Conservation (phyloP, 2,888 invertebrate genomes). For the Diarsia brunnea region DNA sequence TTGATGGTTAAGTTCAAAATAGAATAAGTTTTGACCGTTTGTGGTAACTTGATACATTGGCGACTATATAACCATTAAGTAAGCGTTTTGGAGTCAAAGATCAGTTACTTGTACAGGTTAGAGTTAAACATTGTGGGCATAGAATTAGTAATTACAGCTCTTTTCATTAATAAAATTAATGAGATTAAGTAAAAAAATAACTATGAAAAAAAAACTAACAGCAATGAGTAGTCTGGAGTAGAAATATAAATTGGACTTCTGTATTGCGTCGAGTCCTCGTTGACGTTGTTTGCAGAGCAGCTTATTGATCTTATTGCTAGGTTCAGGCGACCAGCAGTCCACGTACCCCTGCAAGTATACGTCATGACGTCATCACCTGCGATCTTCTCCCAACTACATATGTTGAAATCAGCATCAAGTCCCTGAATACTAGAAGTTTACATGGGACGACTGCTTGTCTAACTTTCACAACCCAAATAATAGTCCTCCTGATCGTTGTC, state of each 20-base stretch:
- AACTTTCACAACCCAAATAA: neutral
- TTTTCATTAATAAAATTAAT: neutral
- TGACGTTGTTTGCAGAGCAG: constrained; percentile 83
- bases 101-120: too few relatives aligned
- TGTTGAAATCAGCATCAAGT: neutral
- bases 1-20: too few relatives aligned
- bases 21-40: too few relatives aligned
- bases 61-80: too few relatives aligned
- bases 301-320: constrained; percentile 77
- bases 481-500: neutral
- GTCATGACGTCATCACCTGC: neutral
- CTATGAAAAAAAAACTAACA: constrained; percentile 71
- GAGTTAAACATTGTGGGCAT: neutral
- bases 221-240: constrained; percentile 82
- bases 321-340: constrained; percentile 84
- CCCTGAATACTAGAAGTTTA: neutral
- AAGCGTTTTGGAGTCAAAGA: too few relatives aligned
- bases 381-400: neutral
- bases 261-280: constrained; percentile 76
- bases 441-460: neutral
- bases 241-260: constrained; percentile 79
- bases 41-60: too few relatives aligned
- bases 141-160: neutral
- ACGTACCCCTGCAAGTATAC: constrained; percentile 80
- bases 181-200: neutral